Percentiles rank a stretch among this genome's conserved stretches.
phyloP scores from a whole-genome alignment of 2,797 vertebrate species.

The Malurus leucopterus region DNA sequence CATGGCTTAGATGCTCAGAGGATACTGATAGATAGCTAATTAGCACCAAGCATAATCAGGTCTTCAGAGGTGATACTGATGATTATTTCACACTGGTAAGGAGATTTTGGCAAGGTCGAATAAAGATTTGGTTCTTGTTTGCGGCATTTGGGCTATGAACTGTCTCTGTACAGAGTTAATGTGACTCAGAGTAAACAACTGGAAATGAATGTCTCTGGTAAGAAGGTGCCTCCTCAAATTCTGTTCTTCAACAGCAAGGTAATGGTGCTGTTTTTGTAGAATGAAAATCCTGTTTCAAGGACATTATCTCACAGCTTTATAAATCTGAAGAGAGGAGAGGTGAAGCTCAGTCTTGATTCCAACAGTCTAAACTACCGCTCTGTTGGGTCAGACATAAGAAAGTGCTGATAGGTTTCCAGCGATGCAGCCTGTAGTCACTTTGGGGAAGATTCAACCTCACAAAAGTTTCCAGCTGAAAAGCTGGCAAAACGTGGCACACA shows the following conservation, averaged over 20 bases:
- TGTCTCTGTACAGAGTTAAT: neutral
- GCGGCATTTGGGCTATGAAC: neutral
- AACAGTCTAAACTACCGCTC: neutral
- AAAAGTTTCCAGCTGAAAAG: neutral
- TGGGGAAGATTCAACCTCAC: neutral
- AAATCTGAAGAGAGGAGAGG: neutral
- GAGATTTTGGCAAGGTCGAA: neutral
- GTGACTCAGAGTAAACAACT: neutral
- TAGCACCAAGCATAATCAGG: neutral
- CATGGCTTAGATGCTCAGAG: neutral
- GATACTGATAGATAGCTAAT: neutral
- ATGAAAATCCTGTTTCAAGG: neutral
- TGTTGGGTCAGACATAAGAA: neutral
- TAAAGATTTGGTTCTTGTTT: neutral
- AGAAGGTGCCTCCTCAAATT: neutral
- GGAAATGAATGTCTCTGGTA: neutral
- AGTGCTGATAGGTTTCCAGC: neutral
- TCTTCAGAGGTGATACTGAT: neutral
- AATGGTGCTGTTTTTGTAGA: neutral
- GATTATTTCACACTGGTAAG: neutral
- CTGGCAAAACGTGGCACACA: neutral
- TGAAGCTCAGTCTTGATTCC: neutral
- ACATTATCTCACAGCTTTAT: neutral
- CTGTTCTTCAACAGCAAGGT: neutral
- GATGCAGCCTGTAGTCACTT: neutral